These are phyloP conservation scores for Halcyon malimbica DNA, from an alignment of 2,113 vertebrate genomes.

Conservation along the genomic window DNA sequence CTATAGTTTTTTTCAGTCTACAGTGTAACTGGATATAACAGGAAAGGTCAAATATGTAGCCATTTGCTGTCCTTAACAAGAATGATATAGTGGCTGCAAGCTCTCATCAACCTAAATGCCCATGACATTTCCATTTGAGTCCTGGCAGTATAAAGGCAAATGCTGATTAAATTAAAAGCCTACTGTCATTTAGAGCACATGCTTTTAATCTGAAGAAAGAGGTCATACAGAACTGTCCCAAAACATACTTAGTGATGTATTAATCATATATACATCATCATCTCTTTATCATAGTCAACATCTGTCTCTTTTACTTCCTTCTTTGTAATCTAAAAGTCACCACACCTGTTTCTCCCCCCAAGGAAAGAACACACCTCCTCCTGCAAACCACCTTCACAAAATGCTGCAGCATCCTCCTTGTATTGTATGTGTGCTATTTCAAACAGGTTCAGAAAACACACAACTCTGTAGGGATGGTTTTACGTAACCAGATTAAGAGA, in stretches of 20 bases:
- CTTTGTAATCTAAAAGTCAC: background rate
- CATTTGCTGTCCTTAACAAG: conserved; percentile 7
- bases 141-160: conserved; percentile 36
- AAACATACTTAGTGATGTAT: conserved; percentile 36
- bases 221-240: conserved; percentile 11
- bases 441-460: background rate
- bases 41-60: conserved; percentile 45
- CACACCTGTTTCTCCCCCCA: background rate
- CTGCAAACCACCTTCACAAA: background rate
- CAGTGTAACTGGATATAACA: background rate
- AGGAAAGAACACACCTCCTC: background rate
- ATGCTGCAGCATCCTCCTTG: background rate
- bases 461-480: background rate
- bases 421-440: background rate
- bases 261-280: conserved; percentile 56
- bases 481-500: conserved; percentile 17
- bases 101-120: conserved; percentile 37
- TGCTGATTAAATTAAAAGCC: conserved; percentile 68
- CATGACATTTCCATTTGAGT: conserved; percentile 34
- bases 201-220: conserved; percentile 56
- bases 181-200: conserved; percentile 55
- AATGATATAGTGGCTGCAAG: conserved; percentile 33
- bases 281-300: conserved; percentile 43
- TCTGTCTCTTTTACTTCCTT: conserved; percentile 36
- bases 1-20: background rate